Evolutionary conservation across 2,797 vertebrate genomes (phyloP).

Genomic region (Brachyrhaphis roseni): DNA sequence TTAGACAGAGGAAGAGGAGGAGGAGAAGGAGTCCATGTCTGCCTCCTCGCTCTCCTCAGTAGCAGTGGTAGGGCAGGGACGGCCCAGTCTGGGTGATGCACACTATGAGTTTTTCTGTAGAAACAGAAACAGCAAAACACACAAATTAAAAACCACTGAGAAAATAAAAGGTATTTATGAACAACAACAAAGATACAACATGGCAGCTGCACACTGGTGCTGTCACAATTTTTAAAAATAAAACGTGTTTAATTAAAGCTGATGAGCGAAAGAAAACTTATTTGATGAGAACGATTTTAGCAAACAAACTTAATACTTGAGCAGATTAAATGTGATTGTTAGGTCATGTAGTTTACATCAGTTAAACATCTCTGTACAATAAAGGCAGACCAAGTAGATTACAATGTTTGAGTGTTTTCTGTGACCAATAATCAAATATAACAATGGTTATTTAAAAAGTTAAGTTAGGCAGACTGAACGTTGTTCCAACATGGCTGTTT

Average conservation of each 20-base stretch:
- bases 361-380: background rate
- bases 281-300: background rate
- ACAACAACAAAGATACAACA: slow-evolving; percentile 44
- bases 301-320: background rate
- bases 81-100: slow-evolving; percentile 82
- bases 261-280: background rate
- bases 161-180: background rate
- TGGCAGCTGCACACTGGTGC: slow-evolving; percentile 34
- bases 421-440: background rate
- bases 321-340: background rate
- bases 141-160: background rate
- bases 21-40: slow-evolving; percentile 13
- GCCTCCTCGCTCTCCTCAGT: slow-evolving; percentile 74
- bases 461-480: background rate
- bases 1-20: slow-evolving; percentile 5
- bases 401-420: background rate
- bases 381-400: background rate
- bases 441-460: background rate
- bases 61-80: slow-evolving; percentile 80
- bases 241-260: background rate
- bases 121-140: slow-evolving; percentile 19
- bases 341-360: background rate
- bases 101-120: slow-evolving; percentile 84
- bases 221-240: slow-evolving; percentile 37
- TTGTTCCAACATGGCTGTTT: too few relatives aligned